Conservation (phyloP, 2,888 invertebrate genomes). For the Trissoscelio sp. region DNA sequence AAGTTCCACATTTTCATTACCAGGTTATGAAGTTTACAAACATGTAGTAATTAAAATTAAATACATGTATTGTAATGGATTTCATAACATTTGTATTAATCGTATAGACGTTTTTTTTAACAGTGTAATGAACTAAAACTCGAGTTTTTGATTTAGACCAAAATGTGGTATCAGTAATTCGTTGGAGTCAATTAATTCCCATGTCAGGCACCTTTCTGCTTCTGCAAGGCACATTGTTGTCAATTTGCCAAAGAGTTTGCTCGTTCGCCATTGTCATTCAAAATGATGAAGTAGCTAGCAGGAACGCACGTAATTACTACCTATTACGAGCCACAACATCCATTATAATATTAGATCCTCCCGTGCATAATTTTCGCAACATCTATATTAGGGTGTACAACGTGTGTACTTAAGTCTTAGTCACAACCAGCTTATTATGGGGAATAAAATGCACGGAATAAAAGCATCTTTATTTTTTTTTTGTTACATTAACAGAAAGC, state of each 20-base stretch:
- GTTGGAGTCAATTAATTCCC: not conserved
- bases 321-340: slow-evolving; percentile 27
- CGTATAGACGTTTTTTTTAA: too few relatives aligned
- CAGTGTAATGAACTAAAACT: too few relatives aligned
- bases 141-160: too few relatives aligned
- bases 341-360: slow-evolving; percentile 42
- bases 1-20: too few relatives aligned
- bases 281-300: slow-evolving; percentile 42
- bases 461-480: not conserved
- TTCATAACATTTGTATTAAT: too few relatives aligned
- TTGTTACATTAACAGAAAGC: not conserved
- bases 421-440: not conserved
- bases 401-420: not conserved
- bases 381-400: slow-evolving; percentile 2
- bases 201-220: not conserved
- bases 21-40: too few relatives aligned
- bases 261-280: slow-evolving; percentile 44
- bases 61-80: too few relatives aligned
- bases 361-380: slow-evolving; percentile 21
- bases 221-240: slow-evolving; percentile 31
- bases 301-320: slow-evolving; percentile 39
- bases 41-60: too few relatives aligned
- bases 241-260: slow-evolving; percentile 41
- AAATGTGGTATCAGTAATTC: not conserved
- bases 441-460: not conserved